Conservation (phyloP, 2,797 vertebrate genomes). For the Tauraco hartlaubi region DNA sequence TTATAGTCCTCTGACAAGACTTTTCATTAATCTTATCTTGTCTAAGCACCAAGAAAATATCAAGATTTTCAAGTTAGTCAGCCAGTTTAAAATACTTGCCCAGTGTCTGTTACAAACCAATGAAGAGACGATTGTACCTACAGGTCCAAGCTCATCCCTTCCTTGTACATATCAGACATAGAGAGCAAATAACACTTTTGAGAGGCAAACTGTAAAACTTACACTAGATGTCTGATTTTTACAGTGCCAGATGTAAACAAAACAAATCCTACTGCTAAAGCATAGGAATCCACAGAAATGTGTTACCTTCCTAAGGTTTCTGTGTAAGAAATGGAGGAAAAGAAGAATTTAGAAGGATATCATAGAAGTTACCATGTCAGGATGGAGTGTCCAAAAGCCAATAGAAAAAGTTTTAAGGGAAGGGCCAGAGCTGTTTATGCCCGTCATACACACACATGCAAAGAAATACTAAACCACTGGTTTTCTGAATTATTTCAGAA, state of each 20-base stretch:
- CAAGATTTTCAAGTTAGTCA: neutral
- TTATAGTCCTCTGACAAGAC: neutral
- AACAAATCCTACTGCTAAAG: neutral
- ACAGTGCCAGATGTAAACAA: neutral
- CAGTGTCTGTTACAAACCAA: neutral
- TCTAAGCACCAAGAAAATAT: neutral
- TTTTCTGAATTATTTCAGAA: neutral
- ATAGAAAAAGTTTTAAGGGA: neutral
- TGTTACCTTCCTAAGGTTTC: neutral
- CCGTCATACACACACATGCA: neutral
- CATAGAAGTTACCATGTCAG: neutral
- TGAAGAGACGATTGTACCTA: neutral
- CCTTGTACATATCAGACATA: neutral
- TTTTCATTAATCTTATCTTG: neutral
- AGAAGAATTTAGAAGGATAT: neutral
- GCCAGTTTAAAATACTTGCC: neutral
- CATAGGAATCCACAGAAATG: neutral
- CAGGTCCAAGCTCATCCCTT: neutral
- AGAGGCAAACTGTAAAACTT: neutral
- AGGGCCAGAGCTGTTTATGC: neutral
- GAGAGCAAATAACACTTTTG: neutral
- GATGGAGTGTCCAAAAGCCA: neutral
- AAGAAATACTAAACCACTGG: neutral
- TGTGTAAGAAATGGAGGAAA: neutral
- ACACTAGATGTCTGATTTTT: neutral